These are phyloP conservation scores for Ceratoteleas bidentatus DNA, from an alignment of 1,140 invertebrate species.

Conservation along the genomic window DNA sequence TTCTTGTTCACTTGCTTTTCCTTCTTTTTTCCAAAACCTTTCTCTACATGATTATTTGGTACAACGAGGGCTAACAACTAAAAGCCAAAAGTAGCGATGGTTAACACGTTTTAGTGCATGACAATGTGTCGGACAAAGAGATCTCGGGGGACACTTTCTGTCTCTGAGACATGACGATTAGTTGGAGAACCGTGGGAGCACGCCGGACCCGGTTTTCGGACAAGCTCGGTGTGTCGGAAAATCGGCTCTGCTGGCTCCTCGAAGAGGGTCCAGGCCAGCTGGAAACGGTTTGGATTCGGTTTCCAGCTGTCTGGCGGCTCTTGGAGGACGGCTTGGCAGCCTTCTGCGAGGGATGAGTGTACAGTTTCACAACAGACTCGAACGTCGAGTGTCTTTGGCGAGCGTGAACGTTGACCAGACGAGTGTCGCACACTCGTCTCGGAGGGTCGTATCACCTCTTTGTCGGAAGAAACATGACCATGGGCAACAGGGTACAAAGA, in stretches of 20 bases:
- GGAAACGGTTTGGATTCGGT: too few species aligned
- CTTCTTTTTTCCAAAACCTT: too few species aligned
- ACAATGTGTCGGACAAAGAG: background rate
- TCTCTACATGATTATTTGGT: background rate
- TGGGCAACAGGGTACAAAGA: slow-evolving; percentile 27
- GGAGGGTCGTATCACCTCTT: slow-evolving; percentile 55
- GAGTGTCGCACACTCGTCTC: background rate
- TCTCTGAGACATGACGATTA: background rate
- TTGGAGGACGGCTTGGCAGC: too few species aligned
- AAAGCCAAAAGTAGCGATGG: slow-evolving; percentile 51
- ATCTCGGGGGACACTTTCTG: too few species aligned
- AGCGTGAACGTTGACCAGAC: background rate
- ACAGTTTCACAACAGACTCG: too few species aligned
- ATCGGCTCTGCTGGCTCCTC: too few species aligned
- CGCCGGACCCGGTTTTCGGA: background rate
- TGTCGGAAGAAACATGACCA: slow-evolving; percentile 34
- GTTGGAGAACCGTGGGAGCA: background rate
- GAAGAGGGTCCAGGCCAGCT: too few species aligned
- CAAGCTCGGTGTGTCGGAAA: too few species aligned
- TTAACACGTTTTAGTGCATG: slow-evolving; percentile 45
- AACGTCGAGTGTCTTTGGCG: too few species aligned
- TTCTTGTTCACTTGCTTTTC: too few species aligned
- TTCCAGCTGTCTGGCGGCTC: too few species aligned
- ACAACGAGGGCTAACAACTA: slow-evolving; percentile 30
- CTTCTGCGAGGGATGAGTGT: too few species aligned